Evolutionary conservation across 2,797 vertebrate genomes (phyloP).

Genomic region (Fundulus diaphanus): DNA sequence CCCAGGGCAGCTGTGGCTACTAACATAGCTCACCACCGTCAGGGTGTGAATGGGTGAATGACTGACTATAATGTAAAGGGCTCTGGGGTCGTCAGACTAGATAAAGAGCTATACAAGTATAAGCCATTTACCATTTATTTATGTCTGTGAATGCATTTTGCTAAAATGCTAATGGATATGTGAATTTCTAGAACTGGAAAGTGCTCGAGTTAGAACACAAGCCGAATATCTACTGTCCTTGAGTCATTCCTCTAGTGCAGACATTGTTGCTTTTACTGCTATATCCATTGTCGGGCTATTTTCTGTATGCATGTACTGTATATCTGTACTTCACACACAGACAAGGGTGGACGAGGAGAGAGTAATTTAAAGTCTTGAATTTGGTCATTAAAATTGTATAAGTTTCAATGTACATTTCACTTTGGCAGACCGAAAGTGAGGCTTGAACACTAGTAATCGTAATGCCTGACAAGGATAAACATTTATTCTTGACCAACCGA

Average conservation of each 20-base stretch:
- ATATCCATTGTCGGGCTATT: neutral
- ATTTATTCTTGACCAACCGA: slow-evolving; percentile 8
- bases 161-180: neutral
- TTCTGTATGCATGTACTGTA: neutral
- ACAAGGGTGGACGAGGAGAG: neutral
- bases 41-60: no score
- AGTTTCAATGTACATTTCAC: neutral
- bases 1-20: no score
- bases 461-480: neutral
- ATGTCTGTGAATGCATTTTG: neutral
- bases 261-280: neutral
- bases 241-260: neutral
- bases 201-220: neutral
- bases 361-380: neutral
- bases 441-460: neutral
- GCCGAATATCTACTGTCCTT: neutral
- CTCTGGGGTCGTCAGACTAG: no score
- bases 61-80: no score
- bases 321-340: neutral
- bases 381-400: neutral
- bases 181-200: neutral
- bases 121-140: no score
- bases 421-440: neutral
- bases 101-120: no score
- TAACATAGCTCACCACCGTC: no score